Evolutionary conservation across 1,140 invertebrate species (phyloP).

Genomic region (Dinoponera quadriceps): DNA sequence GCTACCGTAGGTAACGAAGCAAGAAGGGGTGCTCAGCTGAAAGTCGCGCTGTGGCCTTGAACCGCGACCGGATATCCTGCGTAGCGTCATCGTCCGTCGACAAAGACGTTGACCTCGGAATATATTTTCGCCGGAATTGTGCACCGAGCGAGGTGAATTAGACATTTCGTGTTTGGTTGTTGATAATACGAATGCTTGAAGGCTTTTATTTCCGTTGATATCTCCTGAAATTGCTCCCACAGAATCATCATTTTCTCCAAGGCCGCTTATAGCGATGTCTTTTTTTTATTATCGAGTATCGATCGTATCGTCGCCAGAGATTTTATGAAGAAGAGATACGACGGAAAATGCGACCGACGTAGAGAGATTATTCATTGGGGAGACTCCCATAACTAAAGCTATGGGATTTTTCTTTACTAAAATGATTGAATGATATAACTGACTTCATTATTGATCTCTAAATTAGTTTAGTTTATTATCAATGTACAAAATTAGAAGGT

Average conservation of each 20-base stretch:
- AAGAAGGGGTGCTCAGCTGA: slow-evolving; percentile 67
- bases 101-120: slow-evolving; percentile 64
- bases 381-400: neutral
- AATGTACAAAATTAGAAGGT: neutral
- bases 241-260: neutral
- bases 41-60: slow-evolving; percentile 68
- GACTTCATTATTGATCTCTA: no score
- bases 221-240: neutral
- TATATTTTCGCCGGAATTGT: slow-evolving; percentile 19
- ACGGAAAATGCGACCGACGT: neutral
- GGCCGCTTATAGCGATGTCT: neutral
- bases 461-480: neutral
- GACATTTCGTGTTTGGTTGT: neutral
- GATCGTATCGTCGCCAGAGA: neutral
- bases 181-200: slow-evolving; percentile 2
- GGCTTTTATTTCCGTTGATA: neutral
- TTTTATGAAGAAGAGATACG: neutral
- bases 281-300: neutral
- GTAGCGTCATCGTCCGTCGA: slow-evolving; percentile 69
- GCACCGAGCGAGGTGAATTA: neutral
- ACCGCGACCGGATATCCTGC: slow-evolving; percentile 55
- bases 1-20: slow-evolving; percentile 49
- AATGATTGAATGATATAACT: neutral
- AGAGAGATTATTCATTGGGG: neutral
- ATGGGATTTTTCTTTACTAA: neutral